Conservation (phyloP, 2,888 invertebrate species). For the Lepetodrilus schrolli region DNA sequence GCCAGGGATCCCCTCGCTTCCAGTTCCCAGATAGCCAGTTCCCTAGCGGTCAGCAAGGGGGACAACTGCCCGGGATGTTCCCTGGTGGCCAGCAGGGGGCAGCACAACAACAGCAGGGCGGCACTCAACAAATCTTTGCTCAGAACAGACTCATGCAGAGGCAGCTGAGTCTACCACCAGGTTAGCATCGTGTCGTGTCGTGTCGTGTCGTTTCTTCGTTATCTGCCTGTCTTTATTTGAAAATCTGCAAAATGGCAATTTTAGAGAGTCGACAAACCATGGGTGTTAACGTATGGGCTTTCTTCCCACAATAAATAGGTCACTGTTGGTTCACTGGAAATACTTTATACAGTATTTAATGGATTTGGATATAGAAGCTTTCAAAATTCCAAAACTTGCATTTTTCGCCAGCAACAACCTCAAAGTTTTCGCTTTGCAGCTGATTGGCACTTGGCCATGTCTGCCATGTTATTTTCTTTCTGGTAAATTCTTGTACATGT, state of each 20-base stretch:
- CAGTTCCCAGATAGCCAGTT: slow-evolving; percentile 61
- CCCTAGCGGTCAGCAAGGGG: slow-evolving; percentile 32
- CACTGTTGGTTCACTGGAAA: no score
- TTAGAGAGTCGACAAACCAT: no score
- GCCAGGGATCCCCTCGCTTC: slow-evolving; percentile 51
- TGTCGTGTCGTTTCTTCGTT: not conserved
- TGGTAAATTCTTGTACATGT: no score
- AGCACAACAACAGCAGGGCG: slow-evolving; percentile 69
- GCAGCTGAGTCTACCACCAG: slow-evolving; percentile 59
- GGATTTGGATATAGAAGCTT: no score
- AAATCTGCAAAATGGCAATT: not conserved
- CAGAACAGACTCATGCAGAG: slow-evolving; percentile 61
- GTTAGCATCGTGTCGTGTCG: slow-evolving; percentile 35
- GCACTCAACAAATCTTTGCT: slow-evolving; percentile 78
- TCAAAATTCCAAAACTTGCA: no score
- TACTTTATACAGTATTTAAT: no score
- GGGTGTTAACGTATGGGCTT: no score
- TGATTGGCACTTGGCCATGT: no score
- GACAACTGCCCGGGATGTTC: slow-evolving; percentile 1
- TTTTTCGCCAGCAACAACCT: no score
- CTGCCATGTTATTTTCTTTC: no score
- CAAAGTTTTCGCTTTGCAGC: no score
- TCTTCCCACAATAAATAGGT: no score
- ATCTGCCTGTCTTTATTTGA: not conserved
- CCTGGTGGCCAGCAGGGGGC: slow-evolving; percentile 29